Base-by-base conservation (phyloP, 2,113 vertebrate genomes). In the Uropsilus gracilis region DNA sequence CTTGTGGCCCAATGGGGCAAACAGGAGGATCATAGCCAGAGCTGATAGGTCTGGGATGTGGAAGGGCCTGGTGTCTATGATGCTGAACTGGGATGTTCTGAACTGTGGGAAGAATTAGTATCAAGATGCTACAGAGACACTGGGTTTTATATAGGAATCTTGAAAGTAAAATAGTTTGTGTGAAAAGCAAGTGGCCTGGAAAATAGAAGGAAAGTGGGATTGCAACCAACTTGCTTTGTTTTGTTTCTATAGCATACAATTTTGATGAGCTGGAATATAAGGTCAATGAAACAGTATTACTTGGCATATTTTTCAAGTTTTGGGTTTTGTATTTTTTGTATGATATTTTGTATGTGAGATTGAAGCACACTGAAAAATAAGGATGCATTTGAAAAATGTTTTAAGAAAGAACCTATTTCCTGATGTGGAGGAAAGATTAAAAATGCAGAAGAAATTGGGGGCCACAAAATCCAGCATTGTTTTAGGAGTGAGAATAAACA, bases 291-390 rank as follows among this genome's bases (percentile, higher is more conserved):
- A n/a, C 5, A 63, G 34, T 16, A n/a, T 61, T 46, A 46, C 8
- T 64, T n/a, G 20, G 55, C 1, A 0, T 28, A 16, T 71, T 75
- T 73, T 86, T 42, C 78, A 50, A 20, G 22, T 69, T 50, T 78
- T 42, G 14, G 32, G 7, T 61, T 90, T 94, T 75, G 22, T 18
- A n/a, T n/a, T n/a, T 86, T 63, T 64, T 53, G 30, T 18, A 78
- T 53, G 17, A 55, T 86, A 64, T 86, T 94, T 94, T 91, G 32
- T 94, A 86, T 18, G 2, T 48, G 28, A 96, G 10, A 61, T 61
- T 76, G 14, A 81, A 37, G 20, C 28, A 64, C 46, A 30, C 53
- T 39, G 10, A 86, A 85, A 94, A 44, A 75, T 34, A 69, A 69
- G 10, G 5, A 69, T 8, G 34, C 42, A 80, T 2, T 39, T 89